Evolutionary conservation across 1,140 invertebrate species (phyloP), one percentile per base, ranked within the genome.

Genomic region (Micrasema minimum): DNA sequence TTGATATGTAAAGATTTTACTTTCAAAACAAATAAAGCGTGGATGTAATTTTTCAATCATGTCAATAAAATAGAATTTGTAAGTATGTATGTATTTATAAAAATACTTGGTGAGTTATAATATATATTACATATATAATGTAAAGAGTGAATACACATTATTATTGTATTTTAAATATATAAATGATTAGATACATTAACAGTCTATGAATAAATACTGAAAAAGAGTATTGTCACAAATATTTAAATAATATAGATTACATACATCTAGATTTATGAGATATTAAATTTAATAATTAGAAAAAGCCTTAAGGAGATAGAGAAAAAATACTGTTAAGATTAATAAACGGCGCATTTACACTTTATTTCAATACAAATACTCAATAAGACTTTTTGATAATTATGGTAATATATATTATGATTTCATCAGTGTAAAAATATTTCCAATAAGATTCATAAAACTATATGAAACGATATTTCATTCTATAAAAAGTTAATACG

Each of bases 131-230:
- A 18, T 20, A n/a, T 22, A 59, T 2, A 38, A 59, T 35, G 7
- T 22, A 59, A 7, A 23, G 26, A 55, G 50, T 53, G 50, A 53
- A 22, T 55, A 31, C 23, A 55, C 31, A 55, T 51, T 57, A 37
- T 57, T 16, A 7, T 41, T 53, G 10, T 53, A 53, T 59, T 43
- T 9, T 20, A n/a, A n/a, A 57, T 37, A 57, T 57, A 22, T 59
- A 14, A 41, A 59, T 59, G 35, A 51, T 22, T 51, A 37, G 35
- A 61, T 64, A 46, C 45, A 16, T 64, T 46, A 64, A 64, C 41
- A 64, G 61, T 64, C 61, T 64, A 48, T 35, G 20, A 46, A n/a
- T 20, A 48, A 64, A 64, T 64, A 64, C 61, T 64, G 61, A 46
- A 64, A n/a, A 26, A 4, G 53, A 64, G 43, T 64, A 64, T 64